These are phyloP conservation scores for Propsilocerus akamusi DNA, from an alignment of 1,140 invertebrate genomes.

Conservation along the genomic window DNA sequence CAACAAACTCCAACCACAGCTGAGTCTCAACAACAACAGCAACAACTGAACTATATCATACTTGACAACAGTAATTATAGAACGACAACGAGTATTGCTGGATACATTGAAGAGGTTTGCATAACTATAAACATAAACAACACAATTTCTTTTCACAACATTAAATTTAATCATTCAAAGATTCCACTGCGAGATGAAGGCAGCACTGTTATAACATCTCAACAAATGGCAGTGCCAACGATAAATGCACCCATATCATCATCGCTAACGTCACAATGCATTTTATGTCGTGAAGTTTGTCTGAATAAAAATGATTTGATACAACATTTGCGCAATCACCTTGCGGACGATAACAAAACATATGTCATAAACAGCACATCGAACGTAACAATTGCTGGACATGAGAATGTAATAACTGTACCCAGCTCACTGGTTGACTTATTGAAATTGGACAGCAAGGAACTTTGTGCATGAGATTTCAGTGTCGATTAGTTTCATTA, in stretches of 20 bases:
- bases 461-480: neutral
- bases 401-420: neutral
- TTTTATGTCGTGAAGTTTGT: neutral
- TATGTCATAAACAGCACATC: neutral
- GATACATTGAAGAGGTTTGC: neutral
- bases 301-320: constrained; percentile 2
- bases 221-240: too few relatives aligned
- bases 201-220: too few relatives aligned
- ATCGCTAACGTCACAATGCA: neutral
- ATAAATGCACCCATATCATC: neutral
- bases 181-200: too few relatives aligned
- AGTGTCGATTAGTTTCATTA: too few relatives aligned
- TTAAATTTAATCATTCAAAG: too few relatives aligned
- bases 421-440: neutral
- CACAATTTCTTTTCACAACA: too few relatives aligned
- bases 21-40: constrained; percentile 11
- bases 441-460: neutral
- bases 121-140: too few relatives aligned
- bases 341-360: constrained; percentile 1
- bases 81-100: too few relatives aligned
- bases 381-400: neutral
- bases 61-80: neutral
- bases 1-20: constrained; percentile 13
- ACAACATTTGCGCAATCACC: constrained; percentile 1
- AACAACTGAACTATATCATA: neutral